A percentile compares a stretch with the other conserved stretches of the same genome.
Evolutionary conservation across 2,113 vertebrate genomes (phyloP).

Genomic region (Serilophus lunatus): DNA sequence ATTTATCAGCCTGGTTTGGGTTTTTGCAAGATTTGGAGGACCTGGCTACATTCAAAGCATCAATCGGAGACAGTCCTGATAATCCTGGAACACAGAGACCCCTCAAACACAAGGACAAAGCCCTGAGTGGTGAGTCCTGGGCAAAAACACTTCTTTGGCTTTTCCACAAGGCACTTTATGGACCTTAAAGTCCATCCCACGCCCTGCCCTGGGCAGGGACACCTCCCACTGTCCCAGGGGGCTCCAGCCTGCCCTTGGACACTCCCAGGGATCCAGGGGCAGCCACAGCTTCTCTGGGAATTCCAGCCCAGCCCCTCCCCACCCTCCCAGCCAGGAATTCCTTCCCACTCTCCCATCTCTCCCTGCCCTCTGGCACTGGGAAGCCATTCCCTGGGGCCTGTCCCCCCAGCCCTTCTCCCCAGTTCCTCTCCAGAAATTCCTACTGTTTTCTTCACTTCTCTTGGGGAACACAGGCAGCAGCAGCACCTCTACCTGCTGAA

Average conservation of each 20-base stretch:
- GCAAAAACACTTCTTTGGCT: neutral
- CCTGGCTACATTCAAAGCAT: accelerated
- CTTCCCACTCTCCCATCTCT: neutral
- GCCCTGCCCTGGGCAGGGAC: neutral
- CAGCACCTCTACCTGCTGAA: neutral
- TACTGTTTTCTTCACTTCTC: neutral
- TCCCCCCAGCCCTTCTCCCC: neutral
- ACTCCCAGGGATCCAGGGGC: neutral
- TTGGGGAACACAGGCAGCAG: neutral
- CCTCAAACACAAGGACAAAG: neutral
- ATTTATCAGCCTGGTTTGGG: neutral
- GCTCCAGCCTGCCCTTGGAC: neutral
- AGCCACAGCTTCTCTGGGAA: neutral
- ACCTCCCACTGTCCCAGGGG: accelerated
- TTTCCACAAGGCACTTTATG: neutral
- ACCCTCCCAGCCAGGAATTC: neutral
- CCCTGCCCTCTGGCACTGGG: neutral
- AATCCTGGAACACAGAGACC: neutral
- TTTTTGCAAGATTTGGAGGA: neutral
- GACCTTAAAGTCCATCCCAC: accelerated
- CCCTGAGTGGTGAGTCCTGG: neutral
- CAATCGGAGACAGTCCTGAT: neutral
- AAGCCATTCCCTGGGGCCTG: neutral
- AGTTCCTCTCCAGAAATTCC: neutral
- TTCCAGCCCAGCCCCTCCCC: neutral